phyloP scores from a whole-genome alignment of 2,888 invertebrate species.

The Iselma pallidipennis region DNA sequence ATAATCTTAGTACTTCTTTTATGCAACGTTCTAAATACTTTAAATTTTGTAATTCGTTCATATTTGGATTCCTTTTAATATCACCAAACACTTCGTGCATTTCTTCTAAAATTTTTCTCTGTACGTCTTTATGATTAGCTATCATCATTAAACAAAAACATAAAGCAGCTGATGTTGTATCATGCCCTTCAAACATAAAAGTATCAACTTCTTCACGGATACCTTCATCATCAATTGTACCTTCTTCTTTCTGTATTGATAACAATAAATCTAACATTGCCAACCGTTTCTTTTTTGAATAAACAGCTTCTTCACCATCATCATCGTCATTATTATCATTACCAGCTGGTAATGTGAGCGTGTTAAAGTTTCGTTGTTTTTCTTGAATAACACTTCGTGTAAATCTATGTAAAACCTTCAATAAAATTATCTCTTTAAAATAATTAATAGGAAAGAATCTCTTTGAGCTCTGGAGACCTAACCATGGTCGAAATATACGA shows the following conservation, averaged over 20 bases:
- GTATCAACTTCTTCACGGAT: slow-evolving; percentile 65
- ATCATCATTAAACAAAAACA: slow-evolving; percentile 25
- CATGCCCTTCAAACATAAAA: too few relatives aligned
- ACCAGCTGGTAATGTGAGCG: slow-evolving; percentile 7
- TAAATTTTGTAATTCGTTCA: slow-evolving; percentile 46
- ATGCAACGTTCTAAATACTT: slow-evolving; percentile 50
- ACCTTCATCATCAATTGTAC: slow-evolving; percentile 57
- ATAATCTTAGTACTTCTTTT: slow-evolving; percentile 50
- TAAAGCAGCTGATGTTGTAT: slow-evolving; percentile 34
- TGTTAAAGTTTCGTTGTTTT: slow-evolving; percentile 29
- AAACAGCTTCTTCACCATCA: slow-evolving; percentile 14
- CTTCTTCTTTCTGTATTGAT: slow-evolving; percentile 57
- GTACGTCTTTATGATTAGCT: slow-evolving; percentile 27
- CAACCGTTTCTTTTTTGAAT: slow-evolving; percentile 53
- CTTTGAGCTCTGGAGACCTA: not conserved
- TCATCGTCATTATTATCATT: slow-evolving; percentile 7
- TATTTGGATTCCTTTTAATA: slow-evolving; percentile 30
- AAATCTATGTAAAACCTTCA: slow-evolving; percentile 20
- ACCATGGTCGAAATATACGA: slow-evolving; percentile 7
- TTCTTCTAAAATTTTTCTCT: slow-evolving; percentile 33
- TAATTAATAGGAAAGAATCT: slow-evolving; percentile 11
- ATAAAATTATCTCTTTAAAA: not conserved
- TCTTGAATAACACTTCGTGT: slow-evolving; percentile 22
- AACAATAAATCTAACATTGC: slow-evolving; percentile 63
- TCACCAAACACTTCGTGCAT: slow-evolving; percentile 34